A percentile compares a stretch with the other conserved stretches of the same genome.
Evolutionary conservation across 2,113 vertebrate genomes (phyloP).

Genomic region (Xiphophorus hellerii): DNA sequence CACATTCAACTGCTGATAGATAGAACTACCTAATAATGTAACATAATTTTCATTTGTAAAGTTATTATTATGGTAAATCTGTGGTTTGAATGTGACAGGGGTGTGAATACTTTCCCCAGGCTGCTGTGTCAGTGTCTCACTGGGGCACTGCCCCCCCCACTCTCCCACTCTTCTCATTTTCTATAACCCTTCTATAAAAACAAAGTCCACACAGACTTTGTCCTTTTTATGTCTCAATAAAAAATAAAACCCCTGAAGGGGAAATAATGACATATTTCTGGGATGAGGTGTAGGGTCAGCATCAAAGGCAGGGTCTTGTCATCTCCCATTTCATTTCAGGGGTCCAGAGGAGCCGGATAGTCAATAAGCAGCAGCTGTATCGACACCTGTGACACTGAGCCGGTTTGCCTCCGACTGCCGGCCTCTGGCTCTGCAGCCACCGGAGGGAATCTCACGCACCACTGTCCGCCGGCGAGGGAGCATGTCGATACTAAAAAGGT

Average conservation of each 20-base stretch:
- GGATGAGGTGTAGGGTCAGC: constrained; percentile 68
- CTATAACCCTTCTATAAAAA: constrained; percentile 18
- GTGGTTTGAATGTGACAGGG: neutral
- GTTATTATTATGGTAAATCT: neutral
- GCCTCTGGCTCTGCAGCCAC: constrained; percentile 42
- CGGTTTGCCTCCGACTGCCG: constrained; percentile 42
- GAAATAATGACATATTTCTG: constrained; percentile 62
- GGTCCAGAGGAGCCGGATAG: constrained; percentile 68
- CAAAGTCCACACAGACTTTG: neutral
- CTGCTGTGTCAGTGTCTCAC: neutral
- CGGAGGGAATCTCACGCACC: constrained; percentile 35
- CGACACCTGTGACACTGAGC: constrained; percentile 75
- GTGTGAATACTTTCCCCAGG: neutral
- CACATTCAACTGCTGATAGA: too few species aligned
- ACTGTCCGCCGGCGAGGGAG: constrained; percentile 38
- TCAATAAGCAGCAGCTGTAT: constrained; percentile 74
- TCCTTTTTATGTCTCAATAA: constrained; percentile 26
- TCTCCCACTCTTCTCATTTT: constrained; percentile 4
- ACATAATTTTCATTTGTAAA: too few species aligned
- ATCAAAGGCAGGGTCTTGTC: constrained; percentile 75
- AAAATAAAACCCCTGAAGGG: constrained; percentile 31
- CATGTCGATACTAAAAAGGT: constrained; percentile 77
- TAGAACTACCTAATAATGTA: neutral
- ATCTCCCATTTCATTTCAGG: constrained; percentile 70
- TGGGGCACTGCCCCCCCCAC: constrained; percentile 2